A percentile compares a stretch with the other conserved stretches of the same genome.
Evolutionary conservation across 1,140 invertebrate genomes (phyloP).

Genomic region (Papilio polytes): DNA sequence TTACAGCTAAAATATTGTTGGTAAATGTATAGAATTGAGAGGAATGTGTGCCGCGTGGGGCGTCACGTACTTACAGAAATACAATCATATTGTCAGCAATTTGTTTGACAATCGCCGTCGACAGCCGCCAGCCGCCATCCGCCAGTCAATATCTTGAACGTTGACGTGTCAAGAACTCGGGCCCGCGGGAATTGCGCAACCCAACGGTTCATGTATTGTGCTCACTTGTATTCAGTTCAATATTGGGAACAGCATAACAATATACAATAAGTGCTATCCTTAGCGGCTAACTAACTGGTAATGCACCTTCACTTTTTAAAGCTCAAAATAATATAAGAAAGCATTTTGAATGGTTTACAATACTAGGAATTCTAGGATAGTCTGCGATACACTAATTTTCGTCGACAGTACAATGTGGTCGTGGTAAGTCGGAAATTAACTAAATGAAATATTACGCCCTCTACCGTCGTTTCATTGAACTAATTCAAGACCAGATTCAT

Average conservation of each 20-base stretch:
- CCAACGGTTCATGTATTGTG: neutral
- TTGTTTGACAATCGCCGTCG: constrained; percentile 11
- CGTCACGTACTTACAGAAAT: constrained; percentile 17
- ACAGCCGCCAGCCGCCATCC: neutral
- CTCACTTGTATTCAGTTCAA: neutral
- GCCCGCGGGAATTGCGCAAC: neutral
- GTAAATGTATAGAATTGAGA: constrained; percentile 14
- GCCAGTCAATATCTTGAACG: neutral
- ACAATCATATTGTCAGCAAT: constrained; percentile 34
- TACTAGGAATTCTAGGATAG: neutral
- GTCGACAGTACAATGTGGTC: neutral
- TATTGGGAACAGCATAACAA: neutral
- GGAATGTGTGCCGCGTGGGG: neutral
- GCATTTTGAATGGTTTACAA: neutral
- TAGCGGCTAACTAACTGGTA: too few relatives aligned
- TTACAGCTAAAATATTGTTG: neutral
- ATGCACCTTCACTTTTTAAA: neutral
- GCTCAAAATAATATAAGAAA: neutral
- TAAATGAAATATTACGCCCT: neutral
- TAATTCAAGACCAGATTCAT: neutral
- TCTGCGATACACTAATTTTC: neutral
- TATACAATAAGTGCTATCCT: neutral
- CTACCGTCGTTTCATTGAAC: neutral
- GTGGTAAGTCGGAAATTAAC: neutral
- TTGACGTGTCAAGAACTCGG: constrained; percentile 1